Base-by-base conservation (phyloP, 2,113 vertebrate genomes). In the Scomber colias region DNA sequence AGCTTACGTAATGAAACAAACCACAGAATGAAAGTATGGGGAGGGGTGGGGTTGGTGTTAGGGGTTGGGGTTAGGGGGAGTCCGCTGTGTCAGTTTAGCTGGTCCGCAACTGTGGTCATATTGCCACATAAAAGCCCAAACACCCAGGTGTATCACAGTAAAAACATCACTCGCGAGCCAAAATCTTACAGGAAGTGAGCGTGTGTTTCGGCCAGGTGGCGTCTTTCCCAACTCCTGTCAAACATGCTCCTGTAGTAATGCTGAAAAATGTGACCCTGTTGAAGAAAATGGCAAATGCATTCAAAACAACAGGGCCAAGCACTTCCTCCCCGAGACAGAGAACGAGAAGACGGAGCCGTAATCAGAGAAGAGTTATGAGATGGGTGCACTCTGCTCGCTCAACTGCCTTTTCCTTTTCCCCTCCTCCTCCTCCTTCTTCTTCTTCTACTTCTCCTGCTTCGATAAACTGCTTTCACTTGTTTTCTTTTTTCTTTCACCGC, bases 361-460 rank as follows among this genome's bases (percentile, higher is more conserved):
- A 90, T 87, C 83, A 77, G 82, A 84, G 78, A 87, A 67, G 84
- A 88, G 71, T 90, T 87, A 88, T 73, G 82, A 85, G 84, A 87
- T 64, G 77, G 68, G 68, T 85, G 76, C 69, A 44, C 21, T 74
- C 46, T 54, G 67, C 66, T 31, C 57, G 4, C 61, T 75, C 50
- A 66, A 59, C 77, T 55, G 64, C 51, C 45, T 50, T 70, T 2
- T 40, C 35, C 35, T 40, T 27, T 40, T 7, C 35, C 35, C 21
- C 21, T 21, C 21, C 62, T 55, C 31, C 19, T 31, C 69, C 40
- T 57, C 66, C 68, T 69, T 40, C 81, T 46, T 77, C 72, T 59
- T 21, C 55, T 50, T 64, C 67, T 71, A 61, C 63, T 66, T 54
- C 62, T 80, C 57, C 62, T 82, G 50, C 71, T 83, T 66, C 12